phyloP scores from a whole-genome alignment of 2,888 invertebrate species.

The Noctua pronuba region DNA sequence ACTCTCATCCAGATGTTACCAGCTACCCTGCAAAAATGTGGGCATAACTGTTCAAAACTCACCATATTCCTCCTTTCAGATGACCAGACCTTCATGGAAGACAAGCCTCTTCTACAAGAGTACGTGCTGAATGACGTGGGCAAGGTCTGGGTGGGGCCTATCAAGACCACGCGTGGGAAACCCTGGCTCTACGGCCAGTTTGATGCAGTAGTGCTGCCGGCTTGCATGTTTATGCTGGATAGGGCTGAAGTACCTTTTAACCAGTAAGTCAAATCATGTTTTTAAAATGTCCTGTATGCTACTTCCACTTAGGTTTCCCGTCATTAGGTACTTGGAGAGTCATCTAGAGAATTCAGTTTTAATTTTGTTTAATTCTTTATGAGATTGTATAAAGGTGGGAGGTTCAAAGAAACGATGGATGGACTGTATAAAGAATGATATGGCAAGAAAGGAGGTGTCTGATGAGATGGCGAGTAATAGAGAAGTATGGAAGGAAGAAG shows the following conservation, averaged over 20 bases:
- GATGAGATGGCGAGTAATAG: no score
- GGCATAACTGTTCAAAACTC: not conserved
- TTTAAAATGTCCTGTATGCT: not conserved
- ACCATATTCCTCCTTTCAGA: slow-evolving; percentile 84
- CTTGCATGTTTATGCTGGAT: slow-evolving; percentile 93
- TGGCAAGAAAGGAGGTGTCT: no score
- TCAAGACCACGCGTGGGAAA: slow-evolving; percentile 93
- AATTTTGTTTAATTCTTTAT: not conserved
- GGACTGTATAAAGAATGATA: no score
- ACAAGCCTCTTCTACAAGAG: slow-evolving; percentile 92
- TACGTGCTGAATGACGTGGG: slow-evolving; percentile 95
- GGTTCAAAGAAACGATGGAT: no score
- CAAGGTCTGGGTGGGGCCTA: slow-evolving; percentile 95
- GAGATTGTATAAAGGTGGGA: not conserved
- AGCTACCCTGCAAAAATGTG: not conserved
- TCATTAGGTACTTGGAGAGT: not conserved
- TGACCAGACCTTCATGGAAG: slow-evolving; percentile 94
- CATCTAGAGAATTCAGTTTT: not conserved
- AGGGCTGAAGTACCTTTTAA: slow-evolving; percentile 91
- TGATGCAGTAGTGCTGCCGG: slow-evolving; percentile 92
- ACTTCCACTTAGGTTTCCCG: not conserved
- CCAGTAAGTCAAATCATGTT: slow-evolving; percentile 79
- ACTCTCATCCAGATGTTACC: not conserved
- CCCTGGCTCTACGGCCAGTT: slow-evolving; percentile 97
- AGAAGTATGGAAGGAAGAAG: no score